A percentile compares a stretch with the other conserved stretches of the same genome.
These are phyloP conservation scores for Syrista parreyssii DNA, from an alignment of 2,888 invertebrate species.

Conservation along the genomic window DNA sequence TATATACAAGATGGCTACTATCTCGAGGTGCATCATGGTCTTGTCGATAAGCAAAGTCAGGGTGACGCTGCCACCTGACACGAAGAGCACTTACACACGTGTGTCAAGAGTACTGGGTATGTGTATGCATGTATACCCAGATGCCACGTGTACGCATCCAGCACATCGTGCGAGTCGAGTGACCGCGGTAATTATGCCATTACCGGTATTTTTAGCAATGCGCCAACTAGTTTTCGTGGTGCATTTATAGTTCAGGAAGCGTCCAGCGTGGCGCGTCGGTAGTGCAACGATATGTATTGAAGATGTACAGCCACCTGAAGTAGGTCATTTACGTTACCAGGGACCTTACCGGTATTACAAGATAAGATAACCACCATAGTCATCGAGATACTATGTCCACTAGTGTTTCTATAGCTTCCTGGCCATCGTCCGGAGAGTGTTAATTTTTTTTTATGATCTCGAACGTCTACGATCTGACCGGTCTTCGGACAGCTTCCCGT, in stretches of 20 bases:
- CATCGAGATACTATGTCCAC: neutral
- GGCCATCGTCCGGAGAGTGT: neutral
- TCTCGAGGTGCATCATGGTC: neutral
- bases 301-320: neutral
- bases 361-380: neutral
- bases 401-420: neutral
- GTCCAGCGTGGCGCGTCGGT: neutral
- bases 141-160: neutral
- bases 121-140: neutral
- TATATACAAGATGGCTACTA: neutral
- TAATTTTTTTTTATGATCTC: neutral
- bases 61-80: slow-evolving; percentile 33
- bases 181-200: slow-evolving; percentile 6
- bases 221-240: slow-evolving; percentile 8
- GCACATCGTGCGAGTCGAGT: neutral
- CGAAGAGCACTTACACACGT: slow-evolving; percentile 20
- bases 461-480: neutral
- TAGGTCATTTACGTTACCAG: neutral
- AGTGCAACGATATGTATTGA: neutral
- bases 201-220: slow-evolving; percentile 14
- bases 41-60: slow-evolving; percentile 34
- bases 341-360: neutral
- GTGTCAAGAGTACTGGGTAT: neutral
- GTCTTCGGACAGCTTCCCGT: neutral
- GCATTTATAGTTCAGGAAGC: slow-evolving; percentile 22